Evolutionary conservation across 1,140 invertebrate genomes (phyloP), one percentile per base, ranked within the genome.

Genomic region (Mya arenaria): DNA sequence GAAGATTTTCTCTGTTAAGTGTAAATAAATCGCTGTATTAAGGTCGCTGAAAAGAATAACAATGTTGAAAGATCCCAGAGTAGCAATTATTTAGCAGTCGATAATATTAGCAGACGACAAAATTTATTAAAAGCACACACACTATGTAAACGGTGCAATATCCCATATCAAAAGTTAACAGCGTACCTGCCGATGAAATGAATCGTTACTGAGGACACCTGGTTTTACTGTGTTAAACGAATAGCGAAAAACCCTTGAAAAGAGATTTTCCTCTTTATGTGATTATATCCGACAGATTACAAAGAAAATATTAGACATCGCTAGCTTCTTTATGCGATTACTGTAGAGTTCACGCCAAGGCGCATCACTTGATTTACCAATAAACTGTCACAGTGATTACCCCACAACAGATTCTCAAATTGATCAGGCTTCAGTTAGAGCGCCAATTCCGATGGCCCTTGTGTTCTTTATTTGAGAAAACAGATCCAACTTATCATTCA

Each of bases 301-400:
- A 75, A 75, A 71, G 62, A 60, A 58, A 75, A 62, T 41, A 37
- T 75, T 60, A 55, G 55, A 32, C 58, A 25, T 32, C 37, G 15
- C 10, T 63, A 25, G 28, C 48, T 52, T 52, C 48, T 52, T 52
- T 52, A 52, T 52, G 48, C 36, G 58, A 75, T 75, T 44, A 63
- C 23, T 65, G 60, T 32, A n/a, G 73, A 75, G 73, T 75, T 75
- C 73, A 75, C 62, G 73, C 73, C 25, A 75, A 44, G 55, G 37
- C 73, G 62, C 73, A 65, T 65, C 73, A 41, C 73, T 62, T 75
- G 73, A 75, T 75, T 75, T 60, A 75, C 73, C 73, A 75, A 75
- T 75, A 75, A 75, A 60, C 13, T 75, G 73, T 62, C 41, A 48
- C 41, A 28, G 73, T 62, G 73, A 75, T 75, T 75, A 75, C 56